Evolutionary conservation across 2,888 invertebrate species (phyloP).

Genomic region (Leptogaster cylindrica): DNA sequence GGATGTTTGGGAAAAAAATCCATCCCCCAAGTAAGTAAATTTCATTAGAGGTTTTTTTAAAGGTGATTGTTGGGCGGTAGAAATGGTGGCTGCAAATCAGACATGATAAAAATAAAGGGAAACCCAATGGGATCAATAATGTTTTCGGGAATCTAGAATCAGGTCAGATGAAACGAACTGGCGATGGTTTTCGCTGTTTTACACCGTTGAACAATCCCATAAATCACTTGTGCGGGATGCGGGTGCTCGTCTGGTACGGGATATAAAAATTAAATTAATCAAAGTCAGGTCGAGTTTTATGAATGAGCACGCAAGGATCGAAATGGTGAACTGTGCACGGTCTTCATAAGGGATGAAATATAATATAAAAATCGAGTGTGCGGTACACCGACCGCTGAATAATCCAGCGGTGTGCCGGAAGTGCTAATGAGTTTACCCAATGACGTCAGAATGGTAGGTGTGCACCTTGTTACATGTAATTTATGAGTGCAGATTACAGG

Average conservation of each 20-base stretch:
- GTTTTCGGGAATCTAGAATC: constrained; percentile 13
- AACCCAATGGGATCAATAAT: constrained; percentile 15
- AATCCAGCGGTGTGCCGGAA: constrained; percentile 3
- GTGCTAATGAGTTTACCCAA: constrained; percentile 27
- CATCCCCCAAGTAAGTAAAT: background rate
- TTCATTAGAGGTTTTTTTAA: too few species aligned
- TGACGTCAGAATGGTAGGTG: constrained; percentile 7
- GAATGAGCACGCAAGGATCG: constrained; percentile 24
- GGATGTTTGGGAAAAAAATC: background rate
- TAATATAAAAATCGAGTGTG: background rate
- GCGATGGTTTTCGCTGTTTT: constrained; percentile 26
- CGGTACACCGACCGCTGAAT: background rate
- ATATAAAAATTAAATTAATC: constrained; percentile 37
- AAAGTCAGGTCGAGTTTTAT: constrained; percentile 26
- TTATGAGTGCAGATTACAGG: constrained; percentile 21
- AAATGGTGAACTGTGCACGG: background rate
- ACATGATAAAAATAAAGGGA: constrained; percentile 9
- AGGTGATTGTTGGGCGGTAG: too few species aligned
- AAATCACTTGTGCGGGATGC: constrained; percentile 12
- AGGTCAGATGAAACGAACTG: constrained; percentile 28
- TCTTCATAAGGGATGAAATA: background rate
- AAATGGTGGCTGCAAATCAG: constrained; percentile 6
- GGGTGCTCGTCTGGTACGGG: background rate
- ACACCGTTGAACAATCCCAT: constrained; percentile 28
- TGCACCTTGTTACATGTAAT: constrained; percentile 22